These are phyloP conservation scores for Takifugu bimaculatus DNA, from an alignment of 2,113 vertebrate genomes.

Conservation along the genomic window DNA sequence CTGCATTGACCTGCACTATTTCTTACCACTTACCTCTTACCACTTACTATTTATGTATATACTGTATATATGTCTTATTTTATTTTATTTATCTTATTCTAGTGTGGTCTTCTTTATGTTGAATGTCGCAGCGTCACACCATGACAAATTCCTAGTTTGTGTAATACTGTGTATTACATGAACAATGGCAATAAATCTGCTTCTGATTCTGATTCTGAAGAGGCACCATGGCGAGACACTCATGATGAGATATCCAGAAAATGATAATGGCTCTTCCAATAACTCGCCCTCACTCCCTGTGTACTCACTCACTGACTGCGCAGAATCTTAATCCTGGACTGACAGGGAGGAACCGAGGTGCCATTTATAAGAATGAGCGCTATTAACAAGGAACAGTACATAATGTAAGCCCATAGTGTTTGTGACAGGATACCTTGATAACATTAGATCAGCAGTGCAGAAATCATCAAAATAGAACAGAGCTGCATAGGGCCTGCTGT, in stretches of 20 bases:
- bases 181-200: too few species aligned
- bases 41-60: too few species aligned
- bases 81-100: too few species aligned
- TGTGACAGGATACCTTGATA: conserved; percentile 39
- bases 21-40: too few species aligned
- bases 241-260: conserved; percentile 56
- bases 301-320: conserved; percentile 37
- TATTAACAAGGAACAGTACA: conserved; percentile 30
- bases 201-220: not conserved
- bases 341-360: conserved; percentile 47
- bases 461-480: conserved; percentile 12
- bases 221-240: conserved; percentile 50
- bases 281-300: conserved; percentile 36
- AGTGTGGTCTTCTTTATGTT: too few species aligned
- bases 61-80: too few species aligned
- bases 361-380: conserved; percentile 49
- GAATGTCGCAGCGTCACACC: too few species aligned
- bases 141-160: too few species aligned
- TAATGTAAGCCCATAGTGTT: conserved; percentile 31
- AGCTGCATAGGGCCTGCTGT: not conserved
- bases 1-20: too few species aligned
- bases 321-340: conserved; percentile 60
- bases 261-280: conserved; percentile 65
- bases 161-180: too few species aligned
- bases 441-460: conserved; percentile 26